phyloP scores from a whole-genome alignment of 1,140 invertebrate species.

The Mactra quadrangularis region DNA sequence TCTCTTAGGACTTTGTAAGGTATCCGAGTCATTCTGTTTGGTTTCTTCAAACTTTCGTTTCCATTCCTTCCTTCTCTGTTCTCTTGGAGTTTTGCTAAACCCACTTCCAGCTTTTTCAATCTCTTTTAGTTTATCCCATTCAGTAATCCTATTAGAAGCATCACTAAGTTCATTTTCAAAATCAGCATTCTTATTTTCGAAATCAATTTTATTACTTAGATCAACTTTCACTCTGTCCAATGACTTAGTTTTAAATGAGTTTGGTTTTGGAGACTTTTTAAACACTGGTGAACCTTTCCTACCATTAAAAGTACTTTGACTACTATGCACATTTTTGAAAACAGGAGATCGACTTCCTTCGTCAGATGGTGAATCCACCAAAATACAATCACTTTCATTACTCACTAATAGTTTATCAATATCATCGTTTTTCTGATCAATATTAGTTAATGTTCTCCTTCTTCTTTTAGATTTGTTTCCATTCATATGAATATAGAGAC shows the following conservation, averaged over 20 bases:
- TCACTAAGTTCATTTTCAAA: neutral
- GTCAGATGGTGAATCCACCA: no score
- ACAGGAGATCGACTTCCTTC: conserved; percentile 33
- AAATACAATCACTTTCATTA: no score
- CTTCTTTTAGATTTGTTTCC: neutral
- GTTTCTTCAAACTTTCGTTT: conserved; percentile 43
- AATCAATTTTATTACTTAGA: neutral
- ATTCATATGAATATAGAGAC: no score
- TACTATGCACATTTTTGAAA: conserved; percentile 4
- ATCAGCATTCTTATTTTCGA: neutral
- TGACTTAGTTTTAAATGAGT: no score
- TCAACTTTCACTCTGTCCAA: no score
- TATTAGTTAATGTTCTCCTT: no score
- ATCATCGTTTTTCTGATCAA: no score
- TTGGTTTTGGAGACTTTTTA: conserved; percentile 38
- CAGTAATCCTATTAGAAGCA: neutral
- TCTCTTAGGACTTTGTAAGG: conserved; percentile 7
- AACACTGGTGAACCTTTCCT: conserved; percentile 41
- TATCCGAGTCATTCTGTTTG: neutral
- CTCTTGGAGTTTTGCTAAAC: conserved; percentile 51
- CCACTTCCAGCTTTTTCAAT: conserved; percentile 27
- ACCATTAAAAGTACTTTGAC: no score
- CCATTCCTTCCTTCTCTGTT: conserved; percentile 41
- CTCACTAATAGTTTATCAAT: no score
- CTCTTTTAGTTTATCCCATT: neutral